A percentile compares a stretch with the other conserved stretches of the same genome.
phyloP scores from a whole-genome alignment of 2,888 invertebrate species.

The Lepidochrysops patricia region DNA sequence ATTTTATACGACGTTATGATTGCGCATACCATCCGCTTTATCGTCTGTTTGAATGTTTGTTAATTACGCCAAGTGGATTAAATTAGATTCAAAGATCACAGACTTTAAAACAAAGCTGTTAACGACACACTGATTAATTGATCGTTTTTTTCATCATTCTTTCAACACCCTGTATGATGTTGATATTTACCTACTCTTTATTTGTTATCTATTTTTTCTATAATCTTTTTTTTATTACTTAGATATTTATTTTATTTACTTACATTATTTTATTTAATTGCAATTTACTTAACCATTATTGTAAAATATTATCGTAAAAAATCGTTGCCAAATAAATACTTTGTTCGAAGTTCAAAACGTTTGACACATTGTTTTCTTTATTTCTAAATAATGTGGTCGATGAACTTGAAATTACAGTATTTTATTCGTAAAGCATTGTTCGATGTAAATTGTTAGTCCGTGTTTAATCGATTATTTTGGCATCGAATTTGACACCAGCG shows the following conservation, averaged over 20 bases:
- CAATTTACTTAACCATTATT: no score
- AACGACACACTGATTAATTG: not conserved
- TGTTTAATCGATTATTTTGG: slow-evolving; percentile 69
- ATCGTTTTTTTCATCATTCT: not conserved
- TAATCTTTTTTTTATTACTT: no score
- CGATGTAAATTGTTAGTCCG: slow-evolving; percentile 49
- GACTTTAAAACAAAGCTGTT: not conserved
- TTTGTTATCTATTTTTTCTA: no score
- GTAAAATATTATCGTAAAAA: no score
- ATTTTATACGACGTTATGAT: slow-evolving; percentile 24
- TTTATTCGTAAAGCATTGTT: slow-evolving; percentile 38
- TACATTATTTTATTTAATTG: no score
- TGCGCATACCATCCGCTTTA: not conserved
- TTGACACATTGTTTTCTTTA: not conserved
- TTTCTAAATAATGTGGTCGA: slow-evolving; percentile 15
- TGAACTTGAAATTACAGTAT: slow-evolving; percentile 21
- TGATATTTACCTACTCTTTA: no score
- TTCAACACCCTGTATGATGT: not conserved
- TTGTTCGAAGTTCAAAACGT: not conserved
- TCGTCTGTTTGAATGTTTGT: slow-evolving; percentile 9
- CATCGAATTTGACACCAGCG: slow-evolving; percentile 45
- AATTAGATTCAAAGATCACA: not conserved
- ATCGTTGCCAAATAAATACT: not conserved
- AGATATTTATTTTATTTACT: no score
- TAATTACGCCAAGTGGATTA: not conserved